Conservation (phyloP, 2,113 vertebrate genomes). For the Pelecanus crispus region DNA sequence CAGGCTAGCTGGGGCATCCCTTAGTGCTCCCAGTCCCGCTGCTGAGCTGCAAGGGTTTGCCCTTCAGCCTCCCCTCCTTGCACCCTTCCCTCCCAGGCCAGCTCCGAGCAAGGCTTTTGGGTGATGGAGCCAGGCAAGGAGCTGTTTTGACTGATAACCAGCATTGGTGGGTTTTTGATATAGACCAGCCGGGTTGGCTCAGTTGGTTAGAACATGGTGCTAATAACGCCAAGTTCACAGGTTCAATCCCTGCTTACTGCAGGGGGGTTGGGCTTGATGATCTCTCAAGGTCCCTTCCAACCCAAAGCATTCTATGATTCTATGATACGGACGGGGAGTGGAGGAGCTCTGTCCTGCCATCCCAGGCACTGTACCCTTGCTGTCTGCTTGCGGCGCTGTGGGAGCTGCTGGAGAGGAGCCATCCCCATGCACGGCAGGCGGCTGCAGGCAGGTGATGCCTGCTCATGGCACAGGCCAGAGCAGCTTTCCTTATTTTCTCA, state of each 20-base stretch:
- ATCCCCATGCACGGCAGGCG: background rate
- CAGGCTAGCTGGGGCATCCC: background rate
- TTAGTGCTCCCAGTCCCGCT: accelerated
- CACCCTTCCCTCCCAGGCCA: background rate
- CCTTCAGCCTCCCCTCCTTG: background rate
- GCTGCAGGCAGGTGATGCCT: background rate
- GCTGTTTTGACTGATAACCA: background rate
- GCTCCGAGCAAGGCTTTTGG: background rate
- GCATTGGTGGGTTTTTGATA: background rate
- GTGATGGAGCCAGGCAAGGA: background rate
- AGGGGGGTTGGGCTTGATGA: too few relatives aligned
- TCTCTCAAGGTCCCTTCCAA: too few relatives aligned
- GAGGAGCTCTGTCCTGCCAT: background rate
- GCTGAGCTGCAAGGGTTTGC: background rate
- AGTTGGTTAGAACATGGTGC: too few relatives aligned
- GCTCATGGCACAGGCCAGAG: background rate
- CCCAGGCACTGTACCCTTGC: background rate
- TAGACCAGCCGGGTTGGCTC: too few relatives aligned
- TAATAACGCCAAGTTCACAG: too few relatives aligned
- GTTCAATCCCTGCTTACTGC: too few relatives aligned
- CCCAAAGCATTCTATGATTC: too few relatives aligned
- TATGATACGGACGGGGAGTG: background rate
- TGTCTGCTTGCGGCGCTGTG: accelerated
- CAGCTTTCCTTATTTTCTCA: background rate
- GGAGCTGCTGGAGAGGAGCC: background rate